Evolutionary conservation across 2,888 invertebrate species (phyloP).

Genomic region (Apeira syringaria): DNA sequence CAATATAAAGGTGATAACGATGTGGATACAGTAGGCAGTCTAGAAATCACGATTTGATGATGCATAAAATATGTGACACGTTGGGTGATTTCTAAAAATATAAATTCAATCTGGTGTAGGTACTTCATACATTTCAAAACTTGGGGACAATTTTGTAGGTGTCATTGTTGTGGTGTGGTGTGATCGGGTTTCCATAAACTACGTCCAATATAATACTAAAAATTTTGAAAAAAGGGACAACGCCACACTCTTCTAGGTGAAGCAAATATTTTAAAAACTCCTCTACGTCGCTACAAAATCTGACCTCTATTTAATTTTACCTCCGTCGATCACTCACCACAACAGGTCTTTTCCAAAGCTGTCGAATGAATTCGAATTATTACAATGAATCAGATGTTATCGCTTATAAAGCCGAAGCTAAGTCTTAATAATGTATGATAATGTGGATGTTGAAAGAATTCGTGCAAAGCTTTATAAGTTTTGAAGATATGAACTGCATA

Average conservation of each 20-base stretch:
- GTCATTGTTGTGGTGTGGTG: constrained; percentile 49
- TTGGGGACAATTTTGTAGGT: constrained; percentile 15
- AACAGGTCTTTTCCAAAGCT: constrained; percentile 82
- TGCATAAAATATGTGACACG: too few species aligned
- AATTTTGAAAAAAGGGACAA: constrained; percentile 46
- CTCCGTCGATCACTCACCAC: constrained; percentile 78
- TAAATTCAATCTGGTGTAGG: constrained; percentile 11
- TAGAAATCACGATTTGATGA: background rate
- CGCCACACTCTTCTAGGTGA: constrained; percentile 56
- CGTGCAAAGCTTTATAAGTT: constrained; percentile 53
- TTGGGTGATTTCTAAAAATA: too few species aligned
- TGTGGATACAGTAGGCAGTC: background rate
- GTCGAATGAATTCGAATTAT: constrained; percentile 71
- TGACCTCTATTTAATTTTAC: constrained; percentile 63
- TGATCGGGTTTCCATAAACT: constrained; percentile 38
- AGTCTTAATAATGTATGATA: constrained; percentile 7
- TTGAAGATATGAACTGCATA: constrained; percentile 6
- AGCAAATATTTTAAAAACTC: constrained; percentile 61
- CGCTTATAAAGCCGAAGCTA: constrained; percentile 8
- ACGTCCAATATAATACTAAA: constrained; percentile 40
- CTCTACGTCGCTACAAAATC: constrained; percentile 65
- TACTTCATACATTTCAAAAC: constrained; percentile 10
- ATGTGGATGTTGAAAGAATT: constrained; percentile 27
- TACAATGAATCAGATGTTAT: constrained; percentile 35
- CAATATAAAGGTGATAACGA: constrained; percentile 1